Base-by-base conservation (phyloP, 2,888 invertebrate species). In the Diabrotica balteata region DNA sequence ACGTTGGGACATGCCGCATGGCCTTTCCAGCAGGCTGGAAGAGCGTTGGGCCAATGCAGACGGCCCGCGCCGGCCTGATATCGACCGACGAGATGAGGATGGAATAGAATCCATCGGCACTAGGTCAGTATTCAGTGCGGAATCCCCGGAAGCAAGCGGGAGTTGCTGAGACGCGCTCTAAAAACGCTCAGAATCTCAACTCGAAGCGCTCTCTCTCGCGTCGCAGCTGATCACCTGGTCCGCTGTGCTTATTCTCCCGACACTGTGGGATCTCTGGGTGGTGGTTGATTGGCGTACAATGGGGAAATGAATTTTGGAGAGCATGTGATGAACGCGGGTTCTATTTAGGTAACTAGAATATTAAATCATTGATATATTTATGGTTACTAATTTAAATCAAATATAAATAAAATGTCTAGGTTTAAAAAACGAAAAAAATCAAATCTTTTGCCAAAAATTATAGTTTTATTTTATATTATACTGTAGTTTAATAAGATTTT, bases 121-220 rank as follows among this genome's bases (percentile, higher is more conserved):
- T 66, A 66, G 66, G 66, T 66, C 61, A 66, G 66, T 66, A 66
- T 61, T 57, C 66, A 46, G 61, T 61, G 66, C 61, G 66, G 66
- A 61, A 54, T 62, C 51, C 55, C 66, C 10, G 51, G 57, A 57
- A 58, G 65, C 65, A 32, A 59, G 46, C 65, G 46, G 65, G 46
- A 54, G 44, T 47, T 44, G 42, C 46, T 55, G 49, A 50, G 47
- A 54, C 54, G 47, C 52, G 62, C 50, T 53, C 55, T 62, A 17
- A 32, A 17, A 43, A 8, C 10, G 44, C 44, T 55, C 44, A 55
- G 55, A 55, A 55, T 55, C 44, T 11, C 43, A 44, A n/a, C 45
- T 44, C 44, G 55, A 11, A 8, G 11, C 45, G n/a, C 43, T 45
- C 55, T 55, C 53, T 8, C 47, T 9, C 47, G 4, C 47, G 17